Evolutionary conservation across 2,113 vertebrate species (phyloP).

Genomic region (Pseudonaja textilis): DNA sequence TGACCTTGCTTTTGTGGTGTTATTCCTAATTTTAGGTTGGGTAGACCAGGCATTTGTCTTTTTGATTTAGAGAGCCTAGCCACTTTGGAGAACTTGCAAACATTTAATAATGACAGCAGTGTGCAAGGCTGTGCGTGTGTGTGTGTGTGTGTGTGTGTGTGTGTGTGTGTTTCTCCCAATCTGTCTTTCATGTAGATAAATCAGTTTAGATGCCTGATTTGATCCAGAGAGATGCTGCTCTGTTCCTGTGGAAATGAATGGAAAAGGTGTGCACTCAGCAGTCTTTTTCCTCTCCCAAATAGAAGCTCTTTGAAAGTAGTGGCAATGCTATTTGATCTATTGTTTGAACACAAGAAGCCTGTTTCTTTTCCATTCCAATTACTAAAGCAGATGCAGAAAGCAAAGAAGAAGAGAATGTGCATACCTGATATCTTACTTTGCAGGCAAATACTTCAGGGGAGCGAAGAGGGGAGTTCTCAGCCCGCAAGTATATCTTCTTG

Average conservation of each 20-base stretch:
- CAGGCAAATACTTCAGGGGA: conserved; percentile 30
- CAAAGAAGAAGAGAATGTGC: conserved; percentile 21
- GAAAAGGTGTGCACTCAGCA: neutral
- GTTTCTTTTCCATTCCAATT: conserved; percentile 13
- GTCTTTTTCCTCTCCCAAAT: conserved; percentile 18
- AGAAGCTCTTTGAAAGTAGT: neutral
- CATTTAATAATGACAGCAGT: conserved; percentile 25
- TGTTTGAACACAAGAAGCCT: conserved; percentile 25
- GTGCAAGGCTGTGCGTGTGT: neutral
- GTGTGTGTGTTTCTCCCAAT: neutral
- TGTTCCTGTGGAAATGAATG: conserved; percentile 17
- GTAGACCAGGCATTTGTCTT: conserved; percentile 12
- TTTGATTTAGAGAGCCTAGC: conserved; percentile 13
- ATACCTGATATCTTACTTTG: neutral
- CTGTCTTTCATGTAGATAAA: conserved; percentile 22
- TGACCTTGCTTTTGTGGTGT: conserved; percentile 18
- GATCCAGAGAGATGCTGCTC: neutral
- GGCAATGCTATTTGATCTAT: conserved; percentile 3
- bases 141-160: neutral
- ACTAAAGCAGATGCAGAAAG: conserved; percentile 27
- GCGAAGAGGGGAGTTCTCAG: conserved; percentile 12
- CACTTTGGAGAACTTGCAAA: conserved; percentile 35
- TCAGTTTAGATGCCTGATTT: conserved; percentile 26
- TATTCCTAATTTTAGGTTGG: conserved; percentile 7
- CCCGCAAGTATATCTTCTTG: conserved; percentile 27